A percentile compares a stretch with the other conserved stretches of the same genome.
These are phyloP conservation scores for Camelus bactrianus DNA, from an alignment of 2,113 vertebrate species.

Conservation along the genomic window DNA sequence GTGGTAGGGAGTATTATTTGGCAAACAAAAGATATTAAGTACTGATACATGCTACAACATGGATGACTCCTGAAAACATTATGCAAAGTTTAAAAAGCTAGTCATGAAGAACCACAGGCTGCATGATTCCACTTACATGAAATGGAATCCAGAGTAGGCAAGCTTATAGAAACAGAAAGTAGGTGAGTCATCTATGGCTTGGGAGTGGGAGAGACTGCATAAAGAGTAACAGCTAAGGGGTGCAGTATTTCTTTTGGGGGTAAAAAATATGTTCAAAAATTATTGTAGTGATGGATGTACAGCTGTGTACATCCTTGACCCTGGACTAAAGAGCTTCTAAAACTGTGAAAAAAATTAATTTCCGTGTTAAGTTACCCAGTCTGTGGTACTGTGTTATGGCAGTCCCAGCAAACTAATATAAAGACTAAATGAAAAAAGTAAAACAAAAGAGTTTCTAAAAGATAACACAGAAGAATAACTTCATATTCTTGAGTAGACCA, in stretches of 20 bases:
- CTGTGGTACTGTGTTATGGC: background rate
- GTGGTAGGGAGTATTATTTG: background rate
- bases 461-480: background rate
- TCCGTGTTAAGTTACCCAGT: background rate
- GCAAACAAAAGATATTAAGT: slow-evolving; percentile 19
- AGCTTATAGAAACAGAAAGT: slow-evolving; percentile 7
- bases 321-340: background rate
- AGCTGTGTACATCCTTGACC: background rate
- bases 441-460: slow-evolving; percentile 6
- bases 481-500: background rate
- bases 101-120: background rate
- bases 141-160: background rate
- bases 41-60: background rate
- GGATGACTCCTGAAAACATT: background rate
- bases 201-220: background rate
- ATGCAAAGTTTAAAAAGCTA: background rate
- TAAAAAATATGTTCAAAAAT: background rate
- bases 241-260: background rate
- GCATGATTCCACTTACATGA: background rate
- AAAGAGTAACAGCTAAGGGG: background rate
- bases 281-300: background rate
- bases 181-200: background rate
- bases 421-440: background rate
- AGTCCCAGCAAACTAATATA: background rate
- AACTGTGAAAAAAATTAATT: background rate